Base-by-base conservation (phyloP, 2,113 vertebrate genomes). In the Herpetotheres cachinnans region DNA sequence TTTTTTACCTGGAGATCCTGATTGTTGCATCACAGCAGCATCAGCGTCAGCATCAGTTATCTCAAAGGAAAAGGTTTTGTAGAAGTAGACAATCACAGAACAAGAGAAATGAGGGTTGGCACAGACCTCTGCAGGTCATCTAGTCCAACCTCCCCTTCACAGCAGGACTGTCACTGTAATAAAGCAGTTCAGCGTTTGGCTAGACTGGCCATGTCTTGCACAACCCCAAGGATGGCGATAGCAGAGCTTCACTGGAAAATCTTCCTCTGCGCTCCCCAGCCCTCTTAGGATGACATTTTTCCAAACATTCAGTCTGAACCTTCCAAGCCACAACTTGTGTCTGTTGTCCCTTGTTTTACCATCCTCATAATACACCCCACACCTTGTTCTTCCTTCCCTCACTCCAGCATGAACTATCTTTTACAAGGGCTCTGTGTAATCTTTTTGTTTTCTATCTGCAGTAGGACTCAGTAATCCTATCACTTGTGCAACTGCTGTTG, bases 141-240 rank as follows among this genome's bases (percentile, higher is more conserved):
- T 52, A 47, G 10, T 55, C 16, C n/a, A 81, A 42, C 2, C 1
- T 38, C 4, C 14, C 20, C 17, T 69, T 82, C 25, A 15, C 22
- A 86, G 13, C 4, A 90, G 22, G 30, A 49, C 22, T 66, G 17
- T 42, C 3, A 2, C 11, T 58, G 5, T n/a, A 54, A 52, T 3
- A 83, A 14, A n/a, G 36, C 18, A 73, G 63, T 19, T 70, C 80
- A 71, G 13, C 21, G 26, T 47, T 86, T 50, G 26, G 9, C 17
- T 83, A 59, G 25, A 34, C 25, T 25, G 47, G 13, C 4, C 38
- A 82, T 65, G 8, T 42, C 62, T 73, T 81, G 25, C 55, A 47
- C 14, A 84, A 11, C 8, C 1, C 1, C 20, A 50, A 55, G 40
- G 32, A 38, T 29, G 6, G 8, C 0, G 2, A 38, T 7, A 38